Conservation (phyloP, 2,113 vertebrate genomes). For the Gavia stellata region DNA sequence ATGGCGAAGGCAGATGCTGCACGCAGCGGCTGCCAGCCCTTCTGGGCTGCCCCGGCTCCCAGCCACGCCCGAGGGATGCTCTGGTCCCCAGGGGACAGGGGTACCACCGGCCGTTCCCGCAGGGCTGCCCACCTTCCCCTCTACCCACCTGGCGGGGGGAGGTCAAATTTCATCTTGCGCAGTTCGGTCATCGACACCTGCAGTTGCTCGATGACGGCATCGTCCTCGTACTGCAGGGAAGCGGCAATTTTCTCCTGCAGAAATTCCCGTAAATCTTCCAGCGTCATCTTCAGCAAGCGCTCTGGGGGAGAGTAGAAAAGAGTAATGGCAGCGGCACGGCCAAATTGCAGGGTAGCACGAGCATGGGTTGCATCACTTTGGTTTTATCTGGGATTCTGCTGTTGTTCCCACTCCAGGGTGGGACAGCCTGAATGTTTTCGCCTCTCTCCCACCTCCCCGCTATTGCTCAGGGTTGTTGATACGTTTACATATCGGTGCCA, state of each 20-base stretch:
- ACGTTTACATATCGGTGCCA: background rate
- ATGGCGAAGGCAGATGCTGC: background rate
- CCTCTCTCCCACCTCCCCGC: background rate
- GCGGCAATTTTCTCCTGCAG: slow-evolving; percentile 79
- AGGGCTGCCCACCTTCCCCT: background rate
- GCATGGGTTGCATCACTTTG: fast-evolving
- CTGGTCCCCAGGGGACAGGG: background rate
- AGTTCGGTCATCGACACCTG: slow-evolving; percentile 78
- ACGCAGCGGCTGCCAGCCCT: background rate
- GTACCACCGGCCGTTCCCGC: fast-evolving
- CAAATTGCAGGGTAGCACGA: background rate
- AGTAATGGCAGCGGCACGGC: background rate
- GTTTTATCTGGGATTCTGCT: background rate
- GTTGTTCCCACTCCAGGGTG: background rate
- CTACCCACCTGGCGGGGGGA: slow-evolving; percentile 79
- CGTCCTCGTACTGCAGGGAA: slow-evolving; percentile 77
- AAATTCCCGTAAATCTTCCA: slow-evolving; percentile 86
- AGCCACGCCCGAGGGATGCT: background rate
- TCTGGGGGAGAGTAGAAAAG: slow-evolving; percentile 56
- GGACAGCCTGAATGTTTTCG: background rate
- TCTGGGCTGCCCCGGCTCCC: background rate
- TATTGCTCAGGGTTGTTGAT: background rate
- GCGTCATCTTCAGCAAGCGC: slow-evolving; percentile 75
- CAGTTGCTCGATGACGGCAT: slow-evolving; percentile 78
- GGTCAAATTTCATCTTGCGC: slow-evolving; percentile 81